phyloP scores from a whole-genome alignment of 2,888 invertebrate genomes.

The Meghimatium bilineatum region DNA sequence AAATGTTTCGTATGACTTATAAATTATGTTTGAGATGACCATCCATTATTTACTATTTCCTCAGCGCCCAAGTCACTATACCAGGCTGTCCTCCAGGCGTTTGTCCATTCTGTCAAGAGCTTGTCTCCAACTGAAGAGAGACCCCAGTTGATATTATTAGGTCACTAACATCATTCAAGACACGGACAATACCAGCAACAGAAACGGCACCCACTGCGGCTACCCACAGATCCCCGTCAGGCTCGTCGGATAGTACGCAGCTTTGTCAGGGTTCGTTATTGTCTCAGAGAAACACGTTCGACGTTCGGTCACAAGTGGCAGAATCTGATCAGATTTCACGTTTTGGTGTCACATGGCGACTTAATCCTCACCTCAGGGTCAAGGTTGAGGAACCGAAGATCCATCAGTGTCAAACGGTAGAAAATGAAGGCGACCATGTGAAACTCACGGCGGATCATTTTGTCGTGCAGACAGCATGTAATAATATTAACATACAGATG shows the following conservation, averaged over 20 bases:
- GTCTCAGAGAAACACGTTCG: neutral
- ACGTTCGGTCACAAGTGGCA: neutral
- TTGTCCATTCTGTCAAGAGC: neutral
- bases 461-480: neutral
- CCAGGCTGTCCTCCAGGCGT: neutral
- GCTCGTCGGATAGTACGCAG: neutral
- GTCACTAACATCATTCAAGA: neutral
- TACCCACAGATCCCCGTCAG: neutral
- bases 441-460: neutral
- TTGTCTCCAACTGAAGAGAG: neutral
- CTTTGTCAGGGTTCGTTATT: neutral
- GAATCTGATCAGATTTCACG: neutral
- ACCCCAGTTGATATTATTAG: neutral
- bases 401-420: too few species aligned
- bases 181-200: neutral
- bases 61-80: too few species aligned
- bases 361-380: neutral
- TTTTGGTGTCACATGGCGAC: neutral
- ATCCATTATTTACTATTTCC: too few species aligned
- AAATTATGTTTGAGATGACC: too few species aligned
- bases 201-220: slow-evolving; percentile 13
- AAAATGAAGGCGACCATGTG: too few species aligned
- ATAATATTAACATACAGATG: neutral
- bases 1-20: too few species aligned
- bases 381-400: neutral